phyloP scores from a whole-genome alignment of 2,888 invertebrate genomes.

The Platypus cylindrus region DNA sequence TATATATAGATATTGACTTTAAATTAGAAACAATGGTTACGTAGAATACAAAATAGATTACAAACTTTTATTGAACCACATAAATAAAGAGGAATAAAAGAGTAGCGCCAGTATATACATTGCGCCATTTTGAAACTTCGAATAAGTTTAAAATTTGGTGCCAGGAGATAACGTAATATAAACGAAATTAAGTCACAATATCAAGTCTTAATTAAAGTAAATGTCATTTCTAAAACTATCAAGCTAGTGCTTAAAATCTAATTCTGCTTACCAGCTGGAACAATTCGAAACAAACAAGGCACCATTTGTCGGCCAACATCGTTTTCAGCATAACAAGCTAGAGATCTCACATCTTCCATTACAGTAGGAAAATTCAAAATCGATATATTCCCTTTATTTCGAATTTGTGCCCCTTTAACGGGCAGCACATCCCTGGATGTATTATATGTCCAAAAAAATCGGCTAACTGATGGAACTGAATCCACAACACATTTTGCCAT shows the following conservation, averaged over 20 bases:
- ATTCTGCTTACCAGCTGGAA: conserved; percentile 67
- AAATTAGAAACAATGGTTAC: no score
- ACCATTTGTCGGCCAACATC: conserved; percentile 66
- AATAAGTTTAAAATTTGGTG: no score
- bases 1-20: no score
- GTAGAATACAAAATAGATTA: no score
- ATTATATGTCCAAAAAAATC: conserved; percentile 79
- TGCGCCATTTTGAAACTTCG: no score
- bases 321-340: conserved; percentile 83
- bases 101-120: no score
- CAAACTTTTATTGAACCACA: no score
- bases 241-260: no score
- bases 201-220: conserved; percentile 10
- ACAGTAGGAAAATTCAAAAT: conserved; percentile 45
- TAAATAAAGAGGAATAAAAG: no score
- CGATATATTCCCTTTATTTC: conserved; percentile 38
- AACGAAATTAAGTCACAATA: no score
- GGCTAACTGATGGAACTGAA: conserved; percentile 57
- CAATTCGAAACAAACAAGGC: conserved; percentile 71
- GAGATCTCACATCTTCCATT: conserved; percentile 58
- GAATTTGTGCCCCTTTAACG: conserved; percentile 48
- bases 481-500: conserved; percentile 70
- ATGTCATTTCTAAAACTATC: no score
- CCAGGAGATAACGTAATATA: no score
- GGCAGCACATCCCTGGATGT: conserved; percentile 60